These are phyloP conservation scores for Baccha elongata DNA, from an alignment of 2,888 invertebrate species.

Conservation along the genomic window DNA sequence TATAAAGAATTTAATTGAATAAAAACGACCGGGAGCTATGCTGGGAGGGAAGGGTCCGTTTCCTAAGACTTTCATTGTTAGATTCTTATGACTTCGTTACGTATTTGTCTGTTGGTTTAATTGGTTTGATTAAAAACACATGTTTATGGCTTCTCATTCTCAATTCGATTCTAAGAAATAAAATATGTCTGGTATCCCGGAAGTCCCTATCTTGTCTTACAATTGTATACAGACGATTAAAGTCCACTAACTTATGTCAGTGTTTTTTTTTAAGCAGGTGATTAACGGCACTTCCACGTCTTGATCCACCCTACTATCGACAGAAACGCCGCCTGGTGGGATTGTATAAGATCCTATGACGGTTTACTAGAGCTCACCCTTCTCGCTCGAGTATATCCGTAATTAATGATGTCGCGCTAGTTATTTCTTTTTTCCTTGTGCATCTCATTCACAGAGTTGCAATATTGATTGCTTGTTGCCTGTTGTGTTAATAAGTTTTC, in stretches of 20 bases:
- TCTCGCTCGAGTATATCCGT: constrained; percentile 20
- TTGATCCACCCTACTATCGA: constrained; percentile 28
- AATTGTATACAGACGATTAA: constrained; percentile 48
- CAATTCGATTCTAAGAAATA: constrained; percentile 32
- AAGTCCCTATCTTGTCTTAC: constrained; percentile 17
- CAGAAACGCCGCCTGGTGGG: constrained; percentile 40
- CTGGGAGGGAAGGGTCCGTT: constrained; percentile 23
- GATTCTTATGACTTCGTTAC: background rate
- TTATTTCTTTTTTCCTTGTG: constrained; percentile 12
- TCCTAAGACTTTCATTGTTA: constrained; percentile 32
- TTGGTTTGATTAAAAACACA: constrained; percentile 67
- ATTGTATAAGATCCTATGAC: constrained; percentile 15
- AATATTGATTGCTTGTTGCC: constrained; percentile 65
- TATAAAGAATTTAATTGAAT: constrained; percentile 57
- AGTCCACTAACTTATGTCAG: constrained; percentile 8
- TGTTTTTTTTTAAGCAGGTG: constrained; percentile 29
- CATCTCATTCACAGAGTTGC: constrained; percentile 19
- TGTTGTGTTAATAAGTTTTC: constrained; percentile 72
- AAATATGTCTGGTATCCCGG: constrained; percentile 19
- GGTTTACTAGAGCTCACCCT: constrained; percentile 24
- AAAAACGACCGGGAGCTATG: background rate
- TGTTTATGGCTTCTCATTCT: constrained; percentile 52
- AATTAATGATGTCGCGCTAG: constrained; percentile 69
- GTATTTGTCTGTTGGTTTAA: constrained; percentile 50
- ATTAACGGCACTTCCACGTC: constrained; percentile 34